Base-by-base conservation (phyloP, 2,797 vertebrate genomes). In the Crocodylus rhombifer region DNA sequence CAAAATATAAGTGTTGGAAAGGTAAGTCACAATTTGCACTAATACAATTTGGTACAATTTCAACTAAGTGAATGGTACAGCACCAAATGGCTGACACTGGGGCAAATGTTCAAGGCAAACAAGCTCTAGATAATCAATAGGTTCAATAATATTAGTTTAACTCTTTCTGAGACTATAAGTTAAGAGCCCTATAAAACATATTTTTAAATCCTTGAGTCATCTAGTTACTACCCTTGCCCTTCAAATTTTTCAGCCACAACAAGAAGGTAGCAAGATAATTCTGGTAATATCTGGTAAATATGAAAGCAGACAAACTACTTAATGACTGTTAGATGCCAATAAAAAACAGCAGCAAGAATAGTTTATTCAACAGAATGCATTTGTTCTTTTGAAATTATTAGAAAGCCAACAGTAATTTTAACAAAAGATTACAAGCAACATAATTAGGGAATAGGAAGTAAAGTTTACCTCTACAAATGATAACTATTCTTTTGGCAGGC, bases 171-270 rank as follows among this genome's bases (percentile, higher is more conserved):
- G 30, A 30, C 30, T 30, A 30, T 17, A 30, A 74, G 33, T 12
- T 65, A 90, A 14, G 64, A 84, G 80, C 80, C 61, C 69, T 55
- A 28, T 2, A 51, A 94, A 60, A 16, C 33, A 30, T 51, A 86
- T 77, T 77, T 33, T 36, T 16, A 92, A 26, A 30, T 30, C 17
- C 84, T 81, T 77, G 7, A 83, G 51, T 42, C 9, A 56, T 1
- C 1, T 14, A 93, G 78, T 60, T 42, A 76, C 25, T 9, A 36
- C 2, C 2, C 61, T 36, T 42, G 26, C 0, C 0, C 21, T 69
- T 18, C 36, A 62, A 57, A 3, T 14, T 64, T 81, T 82, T 67
- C 20, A 0, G 55, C 61, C 26, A 88, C 42, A 88, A 89, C 4
- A 15, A 33, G 14, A 0, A 74, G 33, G 84, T 4, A 62, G 17